phyloP scores from a whole-genome alignment of 1,140 invertebrate species.

The Oppia nitens region DNA sequence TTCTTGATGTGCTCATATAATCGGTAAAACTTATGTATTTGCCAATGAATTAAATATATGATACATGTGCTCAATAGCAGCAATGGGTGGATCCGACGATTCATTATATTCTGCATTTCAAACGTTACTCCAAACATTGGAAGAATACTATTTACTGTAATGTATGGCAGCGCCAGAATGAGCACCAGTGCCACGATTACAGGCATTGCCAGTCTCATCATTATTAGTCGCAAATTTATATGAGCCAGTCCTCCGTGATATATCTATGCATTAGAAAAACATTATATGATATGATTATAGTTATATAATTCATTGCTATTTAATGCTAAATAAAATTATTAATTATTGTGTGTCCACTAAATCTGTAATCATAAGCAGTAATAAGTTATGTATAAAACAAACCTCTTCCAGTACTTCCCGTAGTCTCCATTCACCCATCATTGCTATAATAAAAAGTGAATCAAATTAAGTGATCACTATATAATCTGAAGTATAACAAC shows the following conservation, averaged over 20 bases:
- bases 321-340: too few relatives aligned
- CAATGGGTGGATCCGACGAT: constrained; percentile 77
- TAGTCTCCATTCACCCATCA: constrained; percentile 93
- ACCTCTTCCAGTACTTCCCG: constrained; percentile 76
- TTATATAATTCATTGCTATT: too few relatives aligned
- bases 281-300: too few relatives aligned
- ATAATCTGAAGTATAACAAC: too few relatives aligned
- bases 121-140: constrained; percentile 53
- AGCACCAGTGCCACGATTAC: constrained; percentile 71
- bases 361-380: too few relatives aligned
- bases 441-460: too few relatives aligned
- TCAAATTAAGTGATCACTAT: too few relatives aligned
- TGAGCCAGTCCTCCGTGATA: constrained; percentile 74
- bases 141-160: constrained; percentile 59
- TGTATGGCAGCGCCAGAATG: constrained; percentile 73
- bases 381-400: too few relatives aligned
- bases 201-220: constrained; percentile 67
- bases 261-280: too few relatives aligned
- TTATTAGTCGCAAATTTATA: constrained; percentile 72
- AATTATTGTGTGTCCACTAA: too few relatives aligned
- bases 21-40: constrained; percentile 76
- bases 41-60: constrained; percentile 48
- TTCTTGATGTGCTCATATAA: constrained; percentile 98
- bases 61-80: constrained; percentile 49
- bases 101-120: constrained; percentile 54